Evolutionary conservation across 2,113 vertebrate species (phyloP), one percentile per base, ranked within the genome.

Genomic region (Cairina moschata): DNA sequence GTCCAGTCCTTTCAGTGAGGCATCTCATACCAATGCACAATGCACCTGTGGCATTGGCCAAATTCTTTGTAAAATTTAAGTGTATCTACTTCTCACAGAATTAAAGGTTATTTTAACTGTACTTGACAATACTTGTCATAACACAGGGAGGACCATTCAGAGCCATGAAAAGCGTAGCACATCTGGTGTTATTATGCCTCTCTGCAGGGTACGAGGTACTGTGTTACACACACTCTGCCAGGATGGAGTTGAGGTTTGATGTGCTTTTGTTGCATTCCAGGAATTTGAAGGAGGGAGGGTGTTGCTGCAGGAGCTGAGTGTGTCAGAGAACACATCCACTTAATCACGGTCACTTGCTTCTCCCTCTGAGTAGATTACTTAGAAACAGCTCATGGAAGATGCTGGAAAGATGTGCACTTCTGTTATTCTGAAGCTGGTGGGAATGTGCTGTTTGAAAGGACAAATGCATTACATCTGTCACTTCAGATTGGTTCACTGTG

Each of bases 361-460:
- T 46, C 7, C 26, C 25, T 75, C 29, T 18, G 28, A 52, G 21
- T 78, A 63, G 52, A 59, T 6, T 34, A 11, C 72, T 80, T 68
- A 16, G 52, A 55, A 88, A 65, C 29, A 36, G 16, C 7, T 20
- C 18, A 15, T 13, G 28, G 40, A 66, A 69, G 28, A 17, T 18
- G 11, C 13, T 83, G 40, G 16, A 50, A 54, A 0, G 0, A 21
- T 28, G 18, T 0, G 0, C 16, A 11, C 13, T 34, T 68, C 58
- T 82, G 26, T 25, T 16, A 58, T 58, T 60, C 50, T 86, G 38
- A 4, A 3, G 0, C 5, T 74, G 59, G 9, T 67, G 46, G 55
- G 29, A 67, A 83, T 17, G 18, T 3, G 0, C 15, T 52, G 7
- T 62, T 83, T 86, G 59, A 44, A 69, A 86, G 31, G 55, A 66